Base-by-base conservation (phyloP, 2,888 invertebrate species). In the Dione juno region DNA sequence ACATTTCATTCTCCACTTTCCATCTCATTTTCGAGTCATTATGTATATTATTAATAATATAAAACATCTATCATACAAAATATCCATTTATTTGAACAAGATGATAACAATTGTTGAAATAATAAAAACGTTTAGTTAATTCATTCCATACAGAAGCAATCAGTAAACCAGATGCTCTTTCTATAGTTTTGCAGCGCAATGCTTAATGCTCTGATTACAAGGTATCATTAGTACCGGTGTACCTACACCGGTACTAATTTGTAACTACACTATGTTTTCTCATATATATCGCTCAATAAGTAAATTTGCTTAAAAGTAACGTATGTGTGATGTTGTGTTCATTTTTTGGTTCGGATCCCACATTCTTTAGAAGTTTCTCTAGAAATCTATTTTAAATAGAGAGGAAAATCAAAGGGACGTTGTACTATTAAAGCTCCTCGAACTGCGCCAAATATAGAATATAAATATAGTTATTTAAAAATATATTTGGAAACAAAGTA, bases 121-220 rank as follows among this genome's bases (percentile, higher is more conserved):
- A 40, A 64, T 50, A 64, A 64, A 48, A 64, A 37, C 54, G 21
- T 43, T 54, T 66, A 53, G 43, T 54, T 54, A 53, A 54, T 54
- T 40, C 41, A 53, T 69, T n/a, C 64, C 63, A 61, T 63, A 54
- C 54, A 64, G 64, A 69, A 63, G 68, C 45, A 63, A 54, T 66
- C 85, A 87, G 83, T 82, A 80, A 83, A 88, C 87, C 88, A 85
- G 87, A 88, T 85, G 80, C 83, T 84, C 82, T 82, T 83, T 84
- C 86, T 86, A 86, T 88, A 87, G 87, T 91, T 88, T 90, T 85
- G 86, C 90, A 91, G 92, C 79, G 89, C 88, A 88, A 87, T 90
- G 90, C 91, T 90, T 87, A 89, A 88, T 90, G 90, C 91, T 91
- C 90, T 89, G 91, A 91, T 91, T 91, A 85, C 87, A 90, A 85